Evolutionary conservation across 1,140 invertebrate genomes (phyloP).

Genomic region (Hypothenemus hampei): DNA sequence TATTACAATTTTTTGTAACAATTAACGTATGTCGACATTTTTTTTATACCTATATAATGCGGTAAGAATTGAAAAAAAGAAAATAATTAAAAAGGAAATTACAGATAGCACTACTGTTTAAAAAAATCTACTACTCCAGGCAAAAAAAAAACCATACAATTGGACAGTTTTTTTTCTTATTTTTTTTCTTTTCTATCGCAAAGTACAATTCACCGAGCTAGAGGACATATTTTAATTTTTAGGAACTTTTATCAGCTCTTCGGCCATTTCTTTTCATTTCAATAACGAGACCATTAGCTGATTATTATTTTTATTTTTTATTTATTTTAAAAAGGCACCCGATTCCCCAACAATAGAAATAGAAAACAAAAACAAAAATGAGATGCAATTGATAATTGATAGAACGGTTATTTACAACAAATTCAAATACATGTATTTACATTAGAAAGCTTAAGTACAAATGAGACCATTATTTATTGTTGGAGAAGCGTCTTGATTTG

Average conservation of each 20-base stretch:
- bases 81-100: too few relatives aligned
- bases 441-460: conserved; percentile 10
- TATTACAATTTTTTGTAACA: too few relatives aligned
- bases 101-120: too few relatives aligned
- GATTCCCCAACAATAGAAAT: conserved; percentile 44
- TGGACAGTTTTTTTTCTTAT: too few relatives aligned
- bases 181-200: too few relatives aligned
- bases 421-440: conserved; percentile 18
- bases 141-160: too few relatives aligned
- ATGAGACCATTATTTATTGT: conserved; percentile 36
- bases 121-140: too few relatives aligned
- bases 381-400: conserved; percentile 3
- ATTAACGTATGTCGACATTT: too few relatives aligned
- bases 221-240: conserved; percentile 35
- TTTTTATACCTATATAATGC: too few relatives aligned
- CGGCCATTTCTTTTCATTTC: neutral
- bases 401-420: conserved; percentile 7
- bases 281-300: neutral
- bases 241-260: conserved; percentile 44
- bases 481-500: conserved; percentile 45
- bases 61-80: too few relatives aligned
- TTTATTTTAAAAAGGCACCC: conserved; percentile 45
- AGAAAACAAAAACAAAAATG: neutral
- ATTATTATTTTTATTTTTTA: too few relatives aligned
- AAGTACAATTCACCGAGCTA: conserved; percentile 13